Evolutionary conservation across 1,140 invertebrate species (phyloP).

Genomic region (Stenopsyche tienmushanensis): DNA sequence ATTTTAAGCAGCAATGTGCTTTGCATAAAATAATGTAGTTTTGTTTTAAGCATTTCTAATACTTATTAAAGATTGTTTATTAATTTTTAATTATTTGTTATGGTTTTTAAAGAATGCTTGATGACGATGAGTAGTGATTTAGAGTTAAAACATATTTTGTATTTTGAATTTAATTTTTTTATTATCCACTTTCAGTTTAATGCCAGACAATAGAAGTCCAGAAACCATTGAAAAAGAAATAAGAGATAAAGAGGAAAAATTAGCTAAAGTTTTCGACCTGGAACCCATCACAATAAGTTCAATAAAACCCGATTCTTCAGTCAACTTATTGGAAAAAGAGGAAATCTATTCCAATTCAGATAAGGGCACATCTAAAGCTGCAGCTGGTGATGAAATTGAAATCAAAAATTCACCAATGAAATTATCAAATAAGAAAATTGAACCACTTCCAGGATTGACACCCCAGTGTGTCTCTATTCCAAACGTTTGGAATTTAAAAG

Average conservation of each 20-base stretch:
- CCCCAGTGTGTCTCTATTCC: slow-evolving; percentile 37
- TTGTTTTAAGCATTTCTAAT: too few relatives aligned
- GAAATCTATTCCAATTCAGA: background rate
- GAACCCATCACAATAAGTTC: slow-evolving; percentile 49
- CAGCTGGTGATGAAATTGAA: background rate
- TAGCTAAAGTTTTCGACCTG: slow-evolving; percentile 53
- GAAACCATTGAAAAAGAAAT: slow-evolving; percentile 45
- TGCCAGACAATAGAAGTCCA: slow-evolving; percentile 32
- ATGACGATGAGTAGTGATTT: too few relatives aligned
- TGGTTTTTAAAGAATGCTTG: too few relatives aligned
- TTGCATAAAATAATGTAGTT: too few relatives aligned
- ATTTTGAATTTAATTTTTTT: slow-evolving; percentile 10
- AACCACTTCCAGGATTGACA: slow-evolving; percentile 10
- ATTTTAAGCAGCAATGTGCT: too few relatives aligned
- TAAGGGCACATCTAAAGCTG: background rate
- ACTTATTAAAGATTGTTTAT: too few relatives aligned
- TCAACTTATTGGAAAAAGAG: slow-evolving; percentile 3
- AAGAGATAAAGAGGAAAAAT: slow-evolving; percentile 53
- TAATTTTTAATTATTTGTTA: too few relatives aligned
- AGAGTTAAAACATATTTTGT: too few relatives aligned
- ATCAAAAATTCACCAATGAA: background rate
- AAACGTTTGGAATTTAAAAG: slow-evolving; percentile 39
- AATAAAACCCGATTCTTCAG: slow-evolving; percentile 12
- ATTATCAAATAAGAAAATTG: too few relatives aligned
- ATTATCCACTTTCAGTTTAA: slow-evolving; percentile 26